These are phyloP conservation scores for Triplophysa rosa DNA, from an alignment of 2,113 vertebrate species.

Conservation along the genomic window DNA sequence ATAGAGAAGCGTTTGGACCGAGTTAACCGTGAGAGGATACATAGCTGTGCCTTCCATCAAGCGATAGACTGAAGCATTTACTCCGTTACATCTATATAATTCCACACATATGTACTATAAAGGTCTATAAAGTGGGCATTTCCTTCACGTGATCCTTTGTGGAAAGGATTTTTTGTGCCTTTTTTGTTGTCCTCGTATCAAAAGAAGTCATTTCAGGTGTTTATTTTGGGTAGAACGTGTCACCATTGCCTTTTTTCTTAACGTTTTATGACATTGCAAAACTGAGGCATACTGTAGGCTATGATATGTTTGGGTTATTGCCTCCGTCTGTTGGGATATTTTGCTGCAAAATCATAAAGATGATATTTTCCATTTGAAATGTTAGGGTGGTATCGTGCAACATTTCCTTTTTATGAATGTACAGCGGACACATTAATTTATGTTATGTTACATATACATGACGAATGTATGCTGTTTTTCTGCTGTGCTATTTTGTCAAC, in stretches of 20 bases:
- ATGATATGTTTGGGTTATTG: neutral
- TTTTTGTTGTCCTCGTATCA: conserved; percentile 29
- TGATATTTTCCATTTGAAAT: neutral
- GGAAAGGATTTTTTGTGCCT: conserved; percentile 52
- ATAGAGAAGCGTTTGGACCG: neutral
- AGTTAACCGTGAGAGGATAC: conserved; percentile 19
- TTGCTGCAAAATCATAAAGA: neutral
- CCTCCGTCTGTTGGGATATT: neutral
- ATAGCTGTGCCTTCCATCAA: conserved; percentile 50
- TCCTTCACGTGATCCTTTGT: conserved; percentile 42
- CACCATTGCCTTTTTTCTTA: conserved; percentile 22
- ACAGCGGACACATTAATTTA: conserved; percentile 36
- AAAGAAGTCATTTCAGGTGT: conserved; percentile 38
- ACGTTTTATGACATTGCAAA: conserved; percentile 4
- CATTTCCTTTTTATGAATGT: conserved; percentile 37
- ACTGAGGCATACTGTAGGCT: neutral
- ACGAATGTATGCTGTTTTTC: conserved; percentile 39
- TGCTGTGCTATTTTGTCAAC: conserved; percentile 44
- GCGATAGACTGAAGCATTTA: conserved; percentile 35
- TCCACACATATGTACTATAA: conserved; percentile 14
- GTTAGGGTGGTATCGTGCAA: neutral
- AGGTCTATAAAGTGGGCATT: conserved; percentile 47
- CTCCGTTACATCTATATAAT: conserved; percentile 24
- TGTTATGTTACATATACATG: conserved; percentile 10
- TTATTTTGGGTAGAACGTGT: conserved; percentile 20